Conservation (phyloP, 2,113 vertebrate genomes). For the Oryzias javanicus region DNA sequence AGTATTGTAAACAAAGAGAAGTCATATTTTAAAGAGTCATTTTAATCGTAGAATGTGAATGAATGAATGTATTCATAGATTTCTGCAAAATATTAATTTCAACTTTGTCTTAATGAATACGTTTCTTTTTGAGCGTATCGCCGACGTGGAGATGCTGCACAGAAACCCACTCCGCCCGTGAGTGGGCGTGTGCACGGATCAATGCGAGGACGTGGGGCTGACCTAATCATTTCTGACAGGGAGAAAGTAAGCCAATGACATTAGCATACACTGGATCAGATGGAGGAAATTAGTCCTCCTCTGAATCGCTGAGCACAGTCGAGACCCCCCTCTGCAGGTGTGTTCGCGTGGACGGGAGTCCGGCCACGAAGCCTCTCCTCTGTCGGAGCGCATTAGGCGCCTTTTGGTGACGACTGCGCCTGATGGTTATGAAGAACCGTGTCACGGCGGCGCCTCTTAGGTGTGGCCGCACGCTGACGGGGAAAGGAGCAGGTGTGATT, state of each 20-base stretch:
- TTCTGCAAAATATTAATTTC: too few relatives aligned
- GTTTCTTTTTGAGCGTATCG: too few relatives aligned
- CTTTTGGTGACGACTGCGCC: conserved; percentile 84
- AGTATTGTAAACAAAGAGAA: too few relatives aligned
- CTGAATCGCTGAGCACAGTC: conserved; percentile 56
- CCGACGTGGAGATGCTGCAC: conserved; percentile 28
- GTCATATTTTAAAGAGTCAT: too few relatives aligned
- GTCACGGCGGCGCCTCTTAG: conserved; percentile 87
- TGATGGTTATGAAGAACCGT: conserved; percentile 93
- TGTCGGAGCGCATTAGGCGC: conserved; percentile 61
- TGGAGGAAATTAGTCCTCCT: conserved; percentile 52
- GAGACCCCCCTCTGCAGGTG: conserved; percentile 18
- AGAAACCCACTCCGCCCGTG: conserved; percentile 33
- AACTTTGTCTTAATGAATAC: too few relatives aligned
- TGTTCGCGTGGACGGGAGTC: conserved; percentile 17
- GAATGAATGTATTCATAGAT: too few relatives aligned
- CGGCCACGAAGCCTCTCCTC: conserved; percentile 91
- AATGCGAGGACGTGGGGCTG: conserved; percentile 48
- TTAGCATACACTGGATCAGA: conserved; percentile 58
- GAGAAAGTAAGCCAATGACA: conserved; percentile 48
- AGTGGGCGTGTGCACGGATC: conserved; percentile 43
- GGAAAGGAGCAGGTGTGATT: conserved; percentile 92
- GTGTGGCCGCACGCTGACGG: conserved; percentile 89
- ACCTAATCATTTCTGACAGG: conserved; percentile 70
- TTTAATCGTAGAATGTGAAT: too few relatives aligned